Percentiles rank a stretch among this genome's conserved stretches.
phyloP scores from a whole-genome alignment of 2,888 invertebrate genomes.

The Deroplatys truncata region DNA sequence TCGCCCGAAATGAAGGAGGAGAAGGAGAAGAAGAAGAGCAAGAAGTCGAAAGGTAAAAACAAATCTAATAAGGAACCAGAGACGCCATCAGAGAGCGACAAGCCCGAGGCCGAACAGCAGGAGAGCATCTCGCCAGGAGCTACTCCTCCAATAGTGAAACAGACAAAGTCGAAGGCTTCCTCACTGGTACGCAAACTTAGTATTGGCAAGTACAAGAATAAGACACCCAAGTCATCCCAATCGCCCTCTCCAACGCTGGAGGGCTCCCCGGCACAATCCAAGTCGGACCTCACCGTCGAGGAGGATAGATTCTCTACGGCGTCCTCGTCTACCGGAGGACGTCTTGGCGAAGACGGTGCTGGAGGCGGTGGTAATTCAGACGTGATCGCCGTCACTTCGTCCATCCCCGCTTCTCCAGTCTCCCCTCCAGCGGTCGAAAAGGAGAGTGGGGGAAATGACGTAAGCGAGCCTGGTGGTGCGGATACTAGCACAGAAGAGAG shows the following conservation, averaged over 20 bases:
- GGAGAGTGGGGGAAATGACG: background rate
- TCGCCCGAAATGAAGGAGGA: background rate
- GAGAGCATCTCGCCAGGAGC: background rate
- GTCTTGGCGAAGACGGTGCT: constrained; percentile 47
- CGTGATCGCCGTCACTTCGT: background rate
- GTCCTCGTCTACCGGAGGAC: constrained; percentile 24
- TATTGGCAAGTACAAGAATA: constrained; percentile 18
- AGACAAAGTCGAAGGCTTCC: constrained; percentile 23
- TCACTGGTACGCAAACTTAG: constrained; percentile 31
- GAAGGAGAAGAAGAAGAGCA: background rate
- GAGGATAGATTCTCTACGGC: background rate
- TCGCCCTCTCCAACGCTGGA: background rate
- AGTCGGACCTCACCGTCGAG: background rate
- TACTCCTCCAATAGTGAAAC: background rate
- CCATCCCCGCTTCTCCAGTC: background rate
- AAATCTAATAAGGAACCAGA: background rate
- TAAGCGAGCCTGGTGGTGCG: background rate
- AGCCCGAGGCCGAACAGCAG: background rate
- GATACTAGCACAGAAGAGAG: background rate
- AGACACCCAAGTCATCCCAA: background rate
- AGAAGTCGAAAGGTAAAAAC: background rate
- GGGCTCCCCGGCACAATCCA: background rate
- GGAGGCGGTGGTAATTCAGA: constrained; percentile 43
- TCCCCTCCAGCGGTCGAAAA: background rate
- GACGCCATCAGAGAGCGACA: background rate